Evolutionary conservation across 2,113 vertebrate genomes (phyloP), one percentile per base, ranked within the genome.

Genomic region (Takifugu bimaculatus): DNA sequence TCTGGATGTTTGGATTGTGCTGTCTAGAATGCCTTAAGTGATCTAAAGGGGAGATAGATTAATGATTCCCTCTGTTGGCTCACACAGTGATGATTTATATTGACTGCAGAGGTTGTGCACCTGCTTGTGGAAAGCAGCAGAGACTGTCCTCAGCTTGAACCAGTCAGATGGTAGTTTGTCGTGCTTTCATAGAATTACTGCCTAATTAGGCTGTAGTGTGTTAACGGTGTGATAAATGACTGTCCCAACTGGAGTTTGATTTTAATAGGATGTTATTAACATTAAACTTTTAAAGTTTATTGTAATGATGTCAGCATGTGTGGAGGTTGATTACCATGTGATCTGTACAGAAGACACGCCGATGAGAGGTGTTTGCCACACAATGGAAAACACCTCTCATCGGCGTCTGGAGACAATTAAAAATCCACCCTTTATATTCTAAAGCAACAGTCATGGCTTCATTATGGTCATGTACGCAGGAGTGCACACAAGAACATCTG

Each of bases 311-410:
- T 82, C 66, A 74, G 10, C 35, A 39, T 35, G 60, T 49, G 63
- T 75, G 63, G 63, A 67, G 74, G 51, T 61, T 60, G 56, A 76
- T 82, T 74, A 57, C 55, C 50, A 65, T 74, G 59, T 69, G 54
- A 79, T 74, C 58, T 72, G 73, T 60, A 54, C 57, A 58, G 74
- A 20, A 72, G 77, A 77, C 62, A 65, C 70, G 64, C 75, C 77
- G 64, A 83, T 75, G 60, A 85, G 75, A 28, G 45, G 78, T 62
- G 62, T 80, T 87, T 88, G 85, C 83, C 85, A 87, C 73, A 65
- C 70, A 78, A 77, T 48, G 70, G 75, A 63, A 50, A 55, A 54
- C 60, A 47, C 65, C 20, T 20, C 20, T 20, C 20, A 20, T 20
- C 20, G 20, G 20, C 20, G 20, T 20, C 20, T 77, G 73, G 78